These are phyloP conservation scores for Cassiopea andromeda DNA, from an alignment of 30 jellyfish, hydroid and myxozoan genomes.

Conservation along the genomic window DNA sequence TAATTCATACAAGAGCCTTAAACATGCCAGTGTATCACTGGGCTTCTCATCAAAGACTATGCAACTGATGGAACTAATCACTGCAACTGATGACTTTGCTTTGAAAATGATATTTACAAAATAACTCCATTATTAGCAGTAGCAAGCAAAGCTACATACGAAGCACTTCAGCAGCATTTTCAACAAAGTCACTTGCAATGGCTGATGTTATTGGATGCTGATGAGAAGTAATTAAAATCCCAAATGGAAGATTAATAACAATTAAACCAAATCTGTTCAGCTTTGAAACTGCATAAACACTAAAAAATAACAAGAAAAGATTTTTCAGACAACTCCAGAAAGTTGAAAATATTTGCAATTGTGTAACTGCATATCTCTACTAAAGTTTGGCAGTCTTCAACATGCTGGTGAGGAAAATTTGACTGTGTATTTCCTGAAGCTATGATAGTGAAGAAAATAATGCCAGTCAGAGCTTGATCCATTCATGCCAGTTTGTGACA, in stretches of 20 bases:
- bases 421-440: too few relatives aligned
- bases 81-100: background rate
- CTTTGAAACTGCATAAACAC: slow-evolving; percentile 81
- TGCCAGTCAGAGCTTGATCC: too few relatives aligned
- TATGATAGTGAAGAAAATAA: too few relatives aligned
- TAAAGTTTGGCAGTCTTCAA: too few relatives aligned
- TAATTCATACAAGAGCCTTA: too few relatives aligned
- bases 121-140: background rate
- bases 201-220: slow-evolving; percentile 91
- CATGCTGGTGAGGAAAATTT: too few relatives aligned
- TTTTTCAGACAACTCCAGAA: background rate
- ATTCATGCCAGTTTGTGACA: too few relatives aligned
- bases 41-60: too few relatives aligned
- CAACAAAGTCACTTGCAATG: slow-evolving; percentile 79
- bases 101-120: background rate
- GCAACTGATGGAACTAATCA: too few relatives aligned
- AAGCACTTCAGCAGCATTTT: slow-evolving; percentile 71
- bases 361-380: too few relatives aligned
- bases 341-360: too few relatives aligned
- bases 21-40: too few relatives aligned
- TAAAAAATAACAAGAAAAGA: slow-evolving; percentile 6
- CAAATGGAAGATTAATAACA: slow-evolving; percentile 80
- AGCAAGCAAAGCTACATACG: slow-evolving; percentile 7
- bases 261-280: slow-evolving; percentile 76
- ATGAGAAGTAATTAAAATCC: slow-evolving; percentile 85